phyloP scores from a whole-genome alignment of 2,888 invertebrate species.

The Doris montereyensis region DNA sequence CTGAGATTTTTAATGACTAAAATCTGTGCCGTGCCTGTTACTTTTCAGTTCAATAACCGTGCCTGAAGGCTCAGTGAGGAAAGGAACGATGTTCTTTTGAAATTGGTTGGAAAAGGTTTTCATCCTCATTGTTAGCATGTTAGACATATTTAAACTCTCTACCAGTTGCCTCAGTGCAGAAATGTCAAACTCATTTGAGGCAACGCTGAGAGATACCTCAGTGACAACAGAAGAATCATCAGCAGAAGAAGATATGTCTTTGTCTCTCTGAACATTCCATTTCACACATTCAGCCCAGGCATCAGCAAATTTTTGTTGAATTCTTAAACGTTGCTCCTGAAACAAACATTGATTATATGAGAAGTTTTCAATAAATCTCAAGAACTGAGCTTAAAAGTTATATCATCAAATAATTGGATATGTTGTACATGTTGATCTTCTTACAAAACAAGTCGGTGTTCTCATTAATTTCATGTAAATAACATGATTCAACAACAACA shows the following conservation, averaged over 20 bases:
- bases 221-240: neutral
- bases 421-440: too few species aligned
- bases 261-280: constrained; percentile 1
- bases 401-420: too few species aligned
- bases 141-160: constrained; percentile 59
- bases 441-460: too few species aligned
- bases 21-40: neutral
- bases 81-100: constrained; percentile 74
- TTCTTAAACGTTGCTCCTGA: neutral
- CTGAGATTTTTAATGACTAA: too few species aligned
- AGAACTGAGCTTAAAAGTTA: too few species aligned
- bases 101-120: constrained; percentile 78
- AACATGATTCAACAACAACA: too few species aligned
- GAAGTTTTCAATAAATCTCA: too few species aligned
- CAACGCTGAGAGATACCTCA: constrained; percentile 26
- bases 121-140: constrained; percentile 75
- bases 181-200: neutral
- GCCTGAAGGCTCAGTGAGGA: neutral
- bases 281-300: constrained; percentile 27
- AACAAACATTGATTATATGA: too few species aligned
- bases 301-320: neutral
- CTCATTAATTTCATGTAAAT: too few species aligned
- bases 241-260: neutral
- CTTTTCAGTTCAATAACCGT: neutral
- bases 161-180: constrained; percentile 51